Percentiles rank a stretch among this genome's conserved stretches.
These are phyloP conservation scores for sheep (Ovis aries) DNA, from an alignment of 2,113 vertebrate genomes.

Conservation along the genomic window ARS-UI_Ramb_v3.0 NC_056056.1:47001-47500, in stretches of 20 bases:
- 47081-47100: constrained; percentile 96
- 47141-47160: constrained; percentile 96
- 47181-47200: constrained; percentile 85
- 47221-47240: background rate
- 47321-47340: background rate
- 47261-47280: background rate
- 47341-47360: background rate
- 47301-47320: background rate
- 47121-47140: constrained; percentile 87
- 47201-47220: background rate
- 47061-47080: constrained; percentile 99
- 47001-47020: too few relatives aligned
- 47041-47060: constrained; percentile 98
- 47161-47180: constrained; percentile 96
- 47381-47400: accelerated
- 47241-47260: background rate
- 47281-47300: too few relatives aligned
- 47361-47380: background rate
- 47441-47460: background rate
- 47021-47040: constrained; percentile 73
- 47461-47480: background rate
- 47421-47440: background rate
- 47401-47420: accelerated
- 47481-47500: background rate
- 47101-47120: constrained; percentile 86